Percentiles rank a stretch among this genome's conserved stretches.
Conservation (phyloP, 2,888 invertebrate species). For the Furcula furcula region DNA sequence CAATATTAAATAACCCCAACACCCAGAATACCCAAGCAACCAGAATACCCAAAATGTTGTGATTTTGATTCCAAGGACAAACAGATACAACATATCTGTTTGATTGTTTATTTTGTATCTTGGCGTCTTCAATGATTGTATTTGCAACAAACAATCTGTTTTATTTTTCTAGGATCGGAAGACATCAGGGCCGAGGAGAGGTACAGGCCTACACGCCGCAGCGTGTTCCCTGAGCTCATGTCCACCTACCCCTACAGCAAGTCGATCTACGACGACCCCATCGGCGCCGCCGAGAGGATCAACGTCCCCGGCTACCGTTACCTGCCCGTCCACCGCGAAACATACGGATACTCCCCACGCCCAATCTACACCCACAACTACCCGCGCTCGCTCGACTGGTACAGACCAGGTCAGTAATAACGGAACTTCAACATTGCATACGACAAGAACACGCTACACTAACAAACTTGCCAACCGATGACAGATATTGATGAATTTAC, state of each 20-base stretch:
- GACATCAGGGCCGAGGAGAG: constrained; percentile 94
- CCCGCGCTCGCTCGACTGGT: constrained; percentile 86
- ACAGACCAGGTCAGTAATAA: constrained; percentile 92
- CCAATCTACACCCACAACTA: constrained; percentile 94
- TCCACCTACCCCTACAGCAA: constrained; percentile 89
- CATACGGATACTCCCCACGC: constrained; percentile 94
- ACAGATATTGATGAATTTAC: constrained; percentile 16
- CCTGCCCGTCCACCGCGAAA: constrained; percentile 94
- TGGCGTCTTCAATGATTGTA: background rate
- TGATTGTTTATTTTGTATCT: too few relatives aligned
- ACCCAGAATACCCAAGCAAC: too few relatives aligned
- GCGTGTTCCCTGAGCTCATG: constrained; percentile 88
- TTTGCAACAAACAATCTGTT: background rate
- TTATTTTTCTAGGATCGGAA: constrained; percentile 88
- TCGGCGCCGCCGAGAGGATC: constrained; percentile 91
- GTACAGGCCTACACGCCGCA: constrained; percentile 86
- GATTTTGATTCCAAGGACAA: too few relatives aligned
- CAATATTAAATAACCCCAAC: too few relatives aligned
- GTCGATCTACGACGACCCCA: constrained; percentile 94
- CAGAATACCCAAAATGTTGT: too few relatives aligned
- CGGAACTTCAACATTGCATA: constrained; percentile 6
- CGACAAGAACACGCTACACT: constrained; percentile 34
- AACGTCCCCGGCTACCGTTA: constrained; percentile 94
- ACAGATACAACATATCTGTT: too few relatives aligned
- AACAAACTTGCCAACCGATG: constrained; percentile 38